Base-by-base conservation (phyloP, 2,113 vertebrate species). In the Barbus barbus region DNA sequence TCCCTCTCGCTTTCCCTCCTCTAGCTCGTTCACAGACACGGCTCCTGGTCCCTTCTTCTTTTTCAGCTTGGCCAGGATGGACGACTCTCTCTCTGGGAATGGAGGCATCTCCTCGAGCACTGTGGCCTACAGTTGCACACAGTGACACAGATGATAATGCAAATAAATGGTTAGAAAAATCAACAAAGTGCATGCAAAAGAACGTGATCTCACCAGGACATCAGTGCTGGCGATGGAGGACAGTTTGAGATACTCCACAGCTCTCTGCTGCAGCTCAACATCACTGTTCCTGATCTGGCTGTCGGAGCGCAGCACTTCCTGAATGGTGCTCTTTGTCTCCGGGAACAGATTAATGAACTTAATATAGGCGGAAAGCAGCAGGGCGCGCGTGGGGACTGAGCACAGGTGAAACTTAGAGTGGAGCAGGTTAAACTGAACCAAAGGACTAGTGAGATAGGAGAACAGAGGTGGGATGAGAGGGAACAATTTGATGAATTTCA, bases 341-440 rank as follows among this genome's bases (percentile, higher is more conserved):
- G 97, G 97, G 91, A 98, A 97, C 86, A 98, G 94, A 92, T 98
- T 98, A 92, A 98, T 97, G 84, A 98, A 98, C 90, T 98, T 98
- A 93, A 98, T 97, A 89, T 97, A 97, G 85, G 97, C 96, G 0
- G 96, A 97, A 82, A 98, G 94, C 87, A 97, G 95, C 81, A 97
- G 94, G 31, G 97, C 96, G 0, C 96, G 94, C 0, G 96, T 97
- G 0, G 96, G 96, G 77, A 98, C 96, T 0, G 96, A 97, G 89
- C 96, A 98, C 90, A 98, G 90, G 84, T 97, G 97, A 92, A 97
- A 98, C 93, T 98, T 98, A 53, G 96, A 98, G 87, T 97, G 97
- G 72, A 97, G 95, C 61, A 97, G 93, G 82, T 97, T 97, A 92
- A 98, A 98, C 93, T 98, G 97, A 85, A 98, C 96, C 1, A 97